Base-by-base conservation (phyloP, 2,888 invertebrate genomes). In the Dicyrtoma fusca region DNA sequence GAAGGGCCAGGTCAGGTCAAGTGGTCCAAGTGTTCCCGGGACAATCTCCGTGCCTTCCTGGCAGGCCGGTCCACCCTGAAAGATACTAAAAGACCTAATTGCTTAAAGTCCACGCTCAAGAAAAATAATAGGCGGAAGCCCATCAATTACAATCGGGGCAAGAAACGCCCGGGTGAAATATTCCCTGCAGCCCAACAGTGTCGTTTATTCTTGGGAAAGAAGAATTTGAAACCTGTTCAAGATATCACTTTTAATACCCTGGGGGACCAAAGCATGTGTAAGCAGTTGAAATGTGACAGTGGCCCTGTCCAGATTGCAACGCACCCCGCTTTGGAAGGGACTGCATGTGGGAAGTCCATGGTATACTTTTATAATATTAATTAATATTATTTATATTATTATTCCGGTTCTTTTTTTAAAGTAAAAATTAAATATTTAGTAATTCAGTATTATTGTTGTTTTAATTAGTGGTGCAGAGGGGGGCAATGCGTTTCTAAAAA, bases 311-410 rank as follows among this genome's bases (percentile, higher is more conserved):
- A 19, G 2, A 51, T 69, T 21, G 6, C 59, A 4, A 51, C 45
- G 11, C 73, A 75, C 69, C 75, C 75, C 10, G 75, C 73, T 14
- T 42, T 75, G 25, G 75, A 75, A 49, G 75, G 75, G 14, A 75
- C 73, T 10, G 1, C 25, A 1, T 75, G 75, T 49, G 75, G 75
- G 0, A 45, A 26, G 19, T 51, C 19, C 1, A 59, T 49, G 66
- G 57, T 59, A n/a, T n/a, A n/a, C n/a, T n/a, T n/a, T n/a, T n/a
- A n/a, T n/a, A n/a, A n/a, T n/a, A n/a, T n/a, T n/a, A n/a, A n/a
- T n/a, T n/a, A n/a, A n/a, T n/a, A n/a, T n/a, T n/a, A n/a, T n/a
- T n/a, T n/a, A n/a, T n/a, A n/a, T n/a, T n/a, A n/a, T n/a, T n/a
- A n/a, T n/a, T n/a, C n/a, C n/a, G n/a, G n/a, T n/a, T n/a, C n/a